Evolutionary conservation across 2,113 vertebrate species (phyloP), one percentile per base, ranked within the genome.

Genomic region (Halcyon malimbica): DNA sequence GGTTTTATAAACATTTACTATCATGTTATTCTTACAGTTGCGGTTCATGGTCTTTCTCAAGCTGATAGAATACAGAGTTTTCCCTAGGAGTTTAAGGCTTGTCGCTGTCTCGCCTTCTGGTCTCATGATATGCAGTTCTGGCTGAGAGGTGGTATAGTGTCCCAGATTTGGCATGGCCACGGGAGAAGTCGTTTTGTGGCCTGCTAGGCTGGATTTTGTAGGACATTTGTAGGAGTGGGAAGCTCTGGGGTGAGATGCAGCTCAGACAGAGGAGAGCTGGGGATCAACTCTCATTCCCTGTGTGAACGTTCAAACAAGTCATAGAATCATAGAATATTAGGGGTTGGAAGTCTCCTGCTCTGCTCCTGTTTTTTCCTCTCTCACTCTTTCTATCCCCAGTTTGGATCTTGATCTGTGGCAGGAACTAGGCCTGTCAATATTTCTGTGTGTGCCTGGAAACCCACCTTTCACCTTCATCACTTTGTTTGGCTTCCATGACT

Each of bases 351-450:
- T n/a, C 19, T 59, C 46, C n/a, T 64, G 14, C 16, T 91, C 44
- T 93, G 54, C 60, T 89, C 44, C 18, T 11, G 9, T 67, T 93
- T 93, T n/a, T 70, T 63, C 50, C 46, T 87, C 23, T 50, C 42
- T 94, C 13, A 59, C 53, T 16, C 26, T 56, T 69, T 87, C 51
- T 20, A 23, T 28, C 15, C 15, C 7, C 28, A 28, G 10, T 41
- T 82, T 67, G n/a, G 37, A 48, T 39, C 26, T 60, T 51, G 31
- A 21, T 90, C 33, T 78, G 24, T 65, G 64, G 23, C 56, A 50
- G 46, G 51, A 74, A 2, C 0, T 3, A 29, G 35, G 35, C 33
- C 57, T 0, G 0, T 41, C 0, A 1, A 0, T 80, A 31, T 44
- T 93, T 81, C n/a, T 54, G n/a, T 89, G 63, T n/a, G 13, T 57